Evolutionary conservation across 2,797 vertebrate species (phyloP).

Genomic region (Rhynchotus rufescens): DNA sequence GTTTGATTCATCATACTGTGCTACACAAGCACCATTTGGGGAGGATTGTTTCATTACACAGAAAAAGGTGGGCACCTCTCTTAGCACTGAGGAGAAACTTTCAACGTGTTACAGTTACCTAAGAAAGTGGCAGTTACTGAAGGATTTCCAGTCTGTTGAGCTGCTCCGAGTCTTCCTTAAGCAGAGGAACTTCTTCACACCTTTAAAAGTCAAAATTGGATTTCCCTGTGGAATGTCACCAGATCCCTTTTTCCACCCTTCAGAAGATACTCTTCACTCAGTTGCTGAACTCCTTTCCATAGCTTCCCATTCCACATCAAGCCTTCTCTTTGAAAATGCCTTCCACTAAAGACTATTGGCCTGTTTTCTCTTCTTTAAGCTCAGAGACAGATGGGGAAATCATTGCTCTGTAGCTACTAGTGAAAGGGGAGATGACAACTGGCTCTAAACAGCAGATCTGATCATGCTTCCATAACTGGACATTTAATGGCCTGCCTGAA

Average conservation of each 20-base stretch:
- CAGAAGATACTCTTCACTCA: background rate
- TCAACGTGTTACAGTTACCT: background rate
- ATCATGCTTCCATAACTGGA: background rate
- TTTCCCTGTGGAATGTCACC: background rate
- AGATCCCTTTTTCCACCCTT: background rate
- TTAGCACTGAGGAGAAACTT: background rate
- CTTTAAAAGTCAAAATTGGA: background rate
- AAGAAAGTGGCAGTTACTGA: background rate
- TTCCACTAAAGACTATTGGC: background rate
- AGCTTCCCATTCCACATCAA: background rate
- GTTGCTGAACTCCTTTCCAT: background rate
- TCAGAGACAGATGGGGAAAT: background rate
- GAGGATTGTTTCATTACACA: background rate
- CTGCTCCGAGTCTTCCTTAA: background rate
- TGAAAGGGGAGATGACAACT: background rate
- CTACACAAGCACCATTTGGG: background rate
- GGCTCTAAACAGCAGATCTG: background rate
- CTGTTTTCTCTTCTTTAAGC: background rate
- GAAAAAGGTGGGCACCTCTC: background rate
- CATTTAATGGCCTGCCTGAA: fast-evolving
- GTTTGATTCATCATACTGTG: background rate
- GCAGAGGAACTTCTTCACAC: background rate
- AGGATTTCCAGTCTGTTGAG: background rate
- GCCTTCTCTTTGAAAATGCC: background rate
- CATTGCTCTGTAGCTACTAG: background rate